These are phyloP conservation scores for Callyntrura guangdongensis DNA, from an alignment of 2,888 invertebrate genomes.

Conservation along the genomic window DNA sequence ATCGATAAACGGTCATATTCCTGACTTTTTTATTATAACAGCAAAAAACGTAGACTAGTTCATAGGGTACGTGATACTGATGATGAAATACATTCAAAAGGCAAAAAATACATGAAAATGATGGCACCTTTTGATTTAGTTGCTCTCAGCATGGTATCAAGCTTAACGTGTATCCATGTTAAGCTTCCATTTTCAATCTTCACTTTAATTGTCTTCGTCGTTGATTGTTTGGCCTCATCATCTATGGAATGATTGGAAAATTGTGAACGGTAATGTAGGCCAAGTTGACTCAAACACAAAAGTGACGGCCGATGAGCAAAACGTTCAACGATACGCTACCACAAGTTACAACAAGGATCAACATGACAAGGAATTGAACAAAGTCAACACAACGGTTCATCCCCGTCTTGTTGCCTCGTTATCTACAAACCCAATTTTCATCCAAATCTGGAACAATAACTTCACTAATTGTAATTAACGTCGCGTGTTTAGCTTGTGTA, in stretches of 20 bases:
- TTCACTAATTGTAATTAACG: not conserved
- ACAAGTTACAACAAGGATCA: no score
- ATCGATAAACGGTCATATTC: conserved; percentile 20
- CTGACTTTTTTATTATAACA: conserved; percentile 11
- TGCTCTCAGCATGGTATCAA: not conserved
- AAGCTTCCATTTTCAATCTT: no score
- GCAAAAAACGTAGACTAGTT: not conserved
- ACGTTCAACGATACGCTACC: no score
- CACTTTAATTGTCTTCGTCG: no score
- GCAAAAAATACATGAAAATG: not conserved
- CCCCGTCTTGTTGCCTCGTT: not conserved
- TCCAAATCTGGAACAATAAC: not conserved
- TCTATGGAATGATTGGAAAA: no score
- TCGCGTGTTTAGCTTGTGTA: not conserved
- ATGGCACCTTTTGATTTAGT: not conserved
- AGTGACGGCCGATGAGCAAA: no score
- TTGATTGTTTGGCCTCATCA: no score
- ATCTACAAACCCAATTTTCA: conserved; percentile 23
- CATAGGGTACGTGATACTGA: conserved; percentile 20
- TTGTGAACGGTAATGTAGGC: no score
- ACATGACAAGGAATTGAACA: no score
- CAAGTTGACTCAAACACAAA: no score
- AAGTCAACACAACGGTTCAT: no score
- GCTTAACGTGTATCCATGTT: no score
- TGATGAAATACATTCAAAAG: conserved; percentile 38